A percentile compares a stretch with the other conserved stretches of the same genome.
These are phyloP conservation scores for Drosophila kambysellisi DNA, from an alignment of 2,888 invertebrate species.

Conservation along the genomic window DNA sequence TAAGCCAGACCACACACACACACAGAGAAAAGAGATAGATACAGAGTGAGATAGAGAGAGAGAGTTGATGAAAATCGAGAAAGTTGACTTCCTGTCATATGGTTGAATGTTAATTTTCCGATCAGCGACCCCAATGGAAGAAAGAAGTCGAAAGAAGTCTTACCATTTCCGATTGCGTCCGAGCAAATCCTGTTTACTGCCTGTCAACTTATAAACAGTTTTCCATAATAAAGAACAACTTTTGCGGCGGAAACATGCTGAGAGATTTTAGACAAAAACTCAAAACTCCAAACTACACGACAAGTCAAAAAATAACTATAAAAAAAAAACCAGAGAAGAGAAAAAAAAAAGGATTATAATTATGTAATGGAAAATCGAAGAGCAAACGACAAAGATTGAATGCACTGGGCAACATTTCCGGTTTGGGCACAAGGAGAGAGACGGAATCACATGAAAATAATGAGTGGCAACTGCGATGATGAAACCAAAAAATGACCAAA, in stretches of 20 bases:
- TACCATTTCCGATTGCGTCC: conserved; percentile 68
- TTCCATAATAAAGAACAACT: conserved; percentile 74
- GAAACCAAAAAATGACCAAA: conserved; percentile 41
- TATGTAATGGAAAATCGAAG: conserved; percentile 63
- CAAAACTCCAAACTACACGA: conserved; percentile 9
- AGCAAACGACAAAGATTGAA: conserved; percentile 67
- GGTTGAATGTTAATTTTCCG: conserved; percentile 57
- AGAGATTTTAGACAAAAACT: conserved; percentile 44
- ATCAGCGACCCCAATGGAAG: conserved; percentile 48
- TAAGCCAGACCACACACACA: conserved; percentile 4
- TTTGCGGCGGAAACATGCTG: conserved; percentile 67
- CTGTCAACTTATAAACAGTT: conserved; percentile 79
- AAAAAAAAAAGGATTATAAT: conserved; percentile 67
- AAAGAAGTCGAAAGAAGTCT: conserved; percentile 40
- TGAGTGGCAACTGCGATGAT: conserved; percentile 27
- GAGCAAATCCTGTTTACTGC: conserved; percentile 78
- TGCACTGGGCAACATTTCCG: conserved; percentile 71
- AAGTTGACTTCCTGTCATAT: conserved; percentile 62
- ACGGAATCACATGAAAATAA: conserved; percentile 5
- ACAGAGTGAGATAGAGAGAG: neutral
- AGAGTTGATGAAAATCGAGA: neutral
- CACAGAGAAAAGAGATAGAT: neutral
- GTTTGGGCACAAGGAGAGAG: conserved; percentile 32
- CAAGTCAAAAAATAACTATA: neutral
- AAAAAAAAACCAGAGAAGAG: neutral